These are phyloP conservation scores for Columbina picui DNA, from an alignment of 2,113 vertebrate species.

Conservation along the genomic window DNA sequence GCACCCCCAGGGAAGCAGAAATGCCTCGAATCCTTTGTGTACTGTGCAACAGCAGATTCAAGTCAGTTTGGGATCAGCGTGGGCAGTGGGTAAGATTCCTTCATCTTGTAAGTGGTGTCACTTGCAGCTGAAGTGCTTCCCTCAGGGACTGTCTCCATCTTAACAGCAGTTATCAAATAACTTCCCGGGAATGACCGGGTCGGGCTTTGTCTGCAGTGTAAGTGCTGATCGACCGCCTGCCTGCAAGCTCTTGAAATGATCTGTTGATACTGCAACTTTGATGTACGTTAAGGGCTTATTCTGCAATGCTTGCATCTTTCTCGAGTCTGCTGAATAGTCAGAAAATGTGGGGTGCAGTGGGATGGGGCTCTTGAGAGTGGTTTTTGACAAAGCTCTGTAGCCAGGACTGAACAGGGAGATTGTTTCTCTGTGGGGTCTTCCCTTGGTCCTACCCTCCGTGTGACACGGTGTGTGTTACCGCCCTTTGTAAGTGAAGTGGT, in stretches of 20 bases:
- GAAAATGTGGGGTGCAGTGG: not conserved
- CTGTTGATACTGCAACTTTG: not conserved
- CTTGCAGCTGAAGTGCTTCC: not conserved
- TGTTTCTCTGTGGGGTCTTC: not conserved
- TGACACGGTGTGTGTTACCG: not conserved
- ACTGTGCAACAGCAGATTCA: not conserved
- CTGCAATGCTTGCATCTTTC: not conserved
- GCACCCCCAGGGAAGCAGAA: not conserved
- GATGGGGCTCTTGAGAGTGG: not conserved
- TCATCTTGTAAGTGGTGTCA: not conserved
- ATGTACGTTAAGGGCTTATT: not conserved
- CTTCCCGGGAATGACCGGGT: not conserved
- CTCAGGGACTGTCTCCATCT: not conserved
- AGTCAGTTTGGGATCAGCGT: accelerated
- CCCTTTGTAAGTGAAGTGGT: not conserved
- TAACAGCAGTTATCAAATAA: slow-evolving; percentile 19
- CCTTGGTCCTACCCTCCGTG: accelerated
- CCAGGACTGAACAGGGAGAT: not conserved
- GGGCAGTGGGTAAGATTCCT: not conserved
- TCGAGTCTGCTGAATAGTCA: not conserved
- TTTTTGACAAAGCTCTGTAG: not conserved
- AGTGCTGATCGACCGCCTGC: not conserved
- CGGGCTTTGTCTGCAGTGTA: not conserved
- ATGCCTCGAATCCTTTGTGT: not conserved
- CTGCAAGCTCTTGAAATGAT: not conserved